A percentile compares a stretch with the other conserved stretches of the same genome.
Evolutionary conservation across 1,140 invertebrate species (phyloP).

Genomic region (Melanaphis sacchari): DNA sequence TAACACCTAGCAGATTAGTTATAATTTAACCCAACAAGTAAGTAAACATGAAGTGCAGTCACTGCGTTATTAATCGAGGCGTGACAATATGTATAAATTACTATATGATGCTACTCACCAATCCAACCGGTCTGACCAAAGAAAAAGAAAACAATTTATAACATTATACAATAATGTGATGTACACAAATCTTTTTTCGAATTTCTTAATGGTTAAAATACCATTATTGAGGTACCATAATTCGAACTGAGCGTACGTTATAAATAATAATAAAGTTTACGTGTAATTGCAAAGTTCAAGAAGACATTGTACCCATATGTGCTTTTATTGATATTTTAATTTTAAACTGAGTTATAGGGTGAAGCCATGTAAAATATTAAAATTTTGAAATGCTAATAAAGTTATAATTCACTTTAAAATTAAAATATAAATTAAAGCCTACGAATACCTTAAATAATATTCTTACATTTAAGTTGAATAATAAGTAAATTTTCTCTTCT

Average conservation of each 20-base stretch:
- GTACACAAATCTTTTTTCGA: neutral
- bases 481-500: too few relatives aligned
- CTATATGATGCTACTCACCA: neutral
- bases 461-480: too few relatives aligned
- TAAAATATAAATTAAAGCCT: too few relatives aligned
- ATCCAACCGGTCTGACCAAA: neutral
- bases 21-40: neutral
- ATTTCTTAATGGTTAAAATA: neutral
- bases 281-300: neutral
- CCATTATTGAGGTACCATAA: neutral
- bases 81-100: slow-evolving; percentile 4
- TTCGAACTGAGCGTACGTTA: neutral
- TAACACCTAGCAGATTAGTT: neutral
- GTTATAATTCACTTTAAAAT: too few relatives aligned
- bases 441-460: too few relatives aligned
- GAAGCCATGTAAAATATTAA: too few relatives aligned
- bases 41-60: neutral
- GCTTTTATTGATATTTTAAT: too few relatives aligned
- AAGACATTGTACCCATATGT: too few relatives aligned
- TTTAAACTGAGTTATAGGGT: too few relatives aligned
- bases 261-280: neutral
- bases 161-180: neutral
- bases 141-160: neutral
- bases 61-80: neutral
- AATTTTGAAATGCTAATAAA: too few relatives aligned